Percentiles rank a stretch among this genome's conserved stretches.
These are phyloP conservation scores for Mimas tiliae DNA, from an alignment of 2,888 invertebrate genomes.

Conservation along the genomic window DNA sequence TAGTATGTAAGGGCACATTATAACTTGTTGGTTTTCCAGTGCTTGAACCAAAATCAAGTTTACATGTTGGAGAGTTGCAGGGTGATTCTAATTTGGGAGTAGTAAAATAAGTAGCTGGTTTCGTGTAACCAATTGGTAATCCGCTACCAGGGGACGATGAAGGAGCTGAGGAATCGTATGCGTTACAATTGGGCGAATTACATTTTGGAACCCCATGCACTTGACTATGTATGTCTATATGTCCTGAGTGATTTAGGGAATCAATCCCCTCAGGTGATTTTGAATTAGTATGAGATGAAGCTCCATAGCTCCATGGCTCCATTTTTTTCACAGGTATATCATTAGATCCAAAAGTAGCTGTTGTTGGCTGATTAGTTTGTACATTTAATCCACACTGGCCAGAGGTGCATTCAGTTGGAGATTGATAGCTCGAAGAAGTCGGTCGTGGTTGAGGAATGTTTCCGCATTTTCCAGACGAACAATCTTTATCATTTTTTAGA, in stretches of 20 bases:
- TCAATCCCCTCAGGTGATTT: conserved; percentile 13
- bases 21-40: conserved; percentile 29
- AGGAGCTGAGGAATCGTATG: conserved; percentile 37
- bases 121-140: conserved; percentile 38
- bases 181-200: conserved; percentile 40
- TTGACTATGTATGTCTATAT: conserved; percentile 5
- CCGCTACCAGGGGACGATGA: conserved; percentile 32
- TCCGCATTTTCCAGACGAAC: conserved; percentile 43
- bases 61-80: conserved; percentile 42
- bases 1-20: conserved; percentile 30
- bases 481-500: not conserved
- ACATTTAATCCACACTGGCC: conserved; percentile 37
- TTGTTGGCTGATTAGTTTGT: conserved; percentile 25
- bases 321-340: conserved; percentile 28
- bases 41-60: not conserved
- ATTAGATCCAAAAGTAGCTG: conserved; percentile 27
- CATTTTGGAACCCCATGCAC: conserved; percentile 36
- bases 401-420: conserved; percentile 43
- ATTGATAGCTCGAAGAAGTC: conserved; percentile 31
- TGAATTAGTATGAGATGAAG: conserved; percentile 28
- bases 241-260: not conserved
- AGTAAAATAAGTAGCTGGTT: conserved; percentile 58
- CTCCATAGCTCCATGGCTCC: conserved; percentile 30
- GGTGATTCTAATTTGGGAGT: conserved; percentile 57
- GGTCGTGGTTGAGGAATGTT: conserved; percentile 35